Base-by-base conservation (phyloP, 2,888 invertebrate species). In the Phlogophora meticulosa region DNA sequence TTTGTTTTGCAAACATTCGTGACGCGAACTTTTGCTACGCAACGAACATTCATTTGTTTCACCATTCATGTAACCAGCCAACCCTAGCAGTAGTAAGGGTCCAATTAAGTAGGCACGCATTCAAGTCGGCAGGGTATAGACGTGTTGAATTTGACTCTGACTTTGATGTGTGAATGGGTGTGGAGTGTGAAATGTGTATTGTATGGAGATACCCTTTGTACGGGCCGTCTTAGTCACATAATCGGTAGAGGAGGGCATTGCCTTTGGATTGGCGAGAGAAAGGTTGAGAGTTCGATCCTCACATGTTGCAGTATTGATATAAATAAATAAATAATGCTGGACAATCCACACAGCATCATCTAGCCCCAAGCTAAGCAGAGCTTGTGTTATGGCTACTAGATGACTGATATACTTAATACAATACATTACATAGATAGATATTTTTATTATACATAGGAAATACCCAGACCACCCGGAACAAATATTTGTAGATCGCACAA, bases 31-130 rank as follows among this genome's bases (percentile, higher is more conserved):
- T 28, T 28, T 28, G 28, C 5, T 4, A 28, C 28, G 28, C 28
- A 28, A 28, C 28, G 5, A 28, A 28, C 2, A 28, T 28, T 28
- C 28, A 28, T 28, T 28, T 5, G 4, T 28, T 4, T 28, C 28
- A 28, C 5, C 28, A 28, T 28, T 28, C 28, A 28, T 45, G 2
- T 7, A 38, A 36, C 17, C 11, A 13, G 51, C 0, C 57, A 48
- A 36, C 67, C 61, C 48, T 42, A 17, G 10, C 28, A 34, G 38
- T 51, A 60, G 72, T 45, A 17, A 28, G 32, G 24, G 57, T 22
- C 73, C 60, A 77, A 72, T 72, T 60, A 74, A 71, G 40, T 65
- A 24, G 17, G n/a, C 34, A 48, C 28, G 51, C 24, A 59, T 56
- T 56, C 45, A 55, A 52, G 43, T 38, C 10, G 36, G 24, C 34